Conservation (phyloP, 1,140 invertebrate species). For the Eumeta japonica region DNA sequence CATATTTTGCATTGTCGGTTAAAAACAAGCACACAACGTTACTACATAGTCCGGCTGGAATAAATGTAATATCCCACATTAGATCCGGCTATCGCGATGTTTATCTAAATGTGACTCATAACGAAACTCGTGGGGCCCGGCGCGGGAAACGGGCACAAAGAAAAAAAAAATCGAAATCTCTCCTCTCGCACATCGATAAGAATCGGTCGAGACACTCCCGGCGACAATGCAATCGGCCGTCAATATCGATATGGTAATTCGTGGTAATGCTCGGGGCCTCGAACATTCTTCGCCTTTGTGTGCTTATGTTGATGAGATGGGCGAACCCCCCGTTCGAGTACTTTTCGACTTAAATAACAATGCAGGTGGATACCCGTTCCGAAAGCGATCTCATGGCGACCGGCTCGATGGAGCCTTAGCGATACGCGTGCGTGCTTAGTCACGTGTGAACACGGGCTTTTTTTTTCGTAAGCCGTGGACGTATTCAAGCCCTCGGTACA, state of each 20-base stretch:
- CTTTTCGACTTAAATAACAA: constrained; percentile 44
- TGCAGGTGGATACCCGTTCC: constrained; percentile 37
- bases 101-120: no score
- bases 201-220: no score
- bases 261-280: constrained; percentile 20
- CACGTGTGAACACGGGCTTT: constrained; percentile 12
- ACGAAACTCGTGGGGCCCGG: no score
- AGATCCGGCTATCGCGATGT: no score
- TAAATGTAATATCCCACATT: no score
- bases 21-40: no score
- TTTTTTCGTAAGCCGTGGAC: constrained; percentile 6
- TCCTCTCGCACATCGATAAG: no score
- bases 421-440: constrained; percentile 22
- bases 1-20: no score
- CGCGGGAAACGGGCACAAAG: no score
- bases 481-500: neutral
- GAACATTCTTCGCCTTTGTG: constrained; percentile 48
- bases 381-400: constrained; percentile 45
- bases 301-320: constrained; percentile 53
- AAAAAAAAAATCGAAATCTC: no score
- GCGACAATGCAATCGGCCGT: constrained; percentile 42
- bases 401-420: constrained; percentile 28
- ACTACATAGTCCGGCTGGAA: no score
- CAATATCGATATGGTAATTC: constrained; percentile 49
- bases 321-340: constrained; percentile 52